Percentiles rank a stretch among this genome's conserved stretches.
phyloP scores from a whole-genome alignment of 2,797 vertebrate species.

The Gymnothorax reevesii region DNA sequence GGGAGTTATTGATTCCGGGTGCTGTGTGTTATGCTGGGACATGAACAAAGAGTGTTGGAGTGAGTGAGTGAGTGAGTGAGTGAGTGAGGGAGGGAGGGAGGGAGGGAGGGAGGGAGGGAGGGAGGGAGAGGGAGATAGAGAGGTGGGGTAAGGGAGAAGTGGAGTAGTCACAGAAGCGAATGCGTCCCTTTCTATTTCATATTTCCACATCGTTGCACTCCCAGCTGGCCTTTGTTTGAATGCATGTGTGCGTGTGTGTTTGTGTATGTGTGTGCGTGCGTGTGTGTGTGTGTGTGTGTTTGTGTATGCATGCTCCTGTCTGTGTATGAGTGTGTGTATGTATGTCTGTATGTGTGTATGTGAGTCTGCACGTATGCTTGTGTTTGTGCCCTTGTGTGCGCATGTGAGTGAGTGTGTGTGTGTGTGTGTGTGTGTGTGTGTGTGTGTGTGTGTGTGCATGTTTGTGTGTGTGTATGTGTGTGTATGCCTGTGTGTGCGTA shows the following conservation, averaged over 20 bases:
- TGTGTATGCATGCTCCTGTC: background rate
- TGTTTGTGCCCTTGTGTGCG: background rate
- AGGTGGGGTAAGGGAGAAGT: background rate
- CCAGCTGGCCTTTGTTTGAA: background rate
- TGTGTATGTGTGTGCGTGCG: background rate
- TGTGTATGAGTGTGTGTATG: no score
- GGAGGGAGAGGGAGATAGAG: background rate
- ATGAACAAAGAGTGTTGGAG: background rate
- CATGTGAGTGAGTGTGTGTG: no score
- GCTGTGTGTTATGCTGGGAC: background rate
- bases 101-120: background rate
- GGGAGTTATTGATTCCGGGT: background rate
- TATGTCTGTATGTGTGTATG: background rate
- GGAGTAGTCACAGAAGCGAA: background rate
- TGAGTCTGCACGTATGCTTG: background rate
- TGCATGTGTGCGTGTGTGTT: background rate
- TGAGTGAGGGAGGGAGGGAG: background rate
- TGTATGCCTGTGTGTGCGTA: background rate
- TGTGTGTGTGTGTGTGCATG: background rate
- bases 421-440: background rate
- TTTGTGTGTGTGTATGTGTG: no score
- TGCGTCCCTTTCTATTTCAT: background rate
- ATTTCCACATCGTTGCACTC: constrained; percentile 6
- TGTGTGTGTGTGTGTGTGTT: background rate
- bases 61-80: background rate